Percentiles rank a stretch among this genome's conserved stretches.
Conservation (phyloP, 2,888 invertebrate genomes). For the Drosophila meridionalis region DNA sequence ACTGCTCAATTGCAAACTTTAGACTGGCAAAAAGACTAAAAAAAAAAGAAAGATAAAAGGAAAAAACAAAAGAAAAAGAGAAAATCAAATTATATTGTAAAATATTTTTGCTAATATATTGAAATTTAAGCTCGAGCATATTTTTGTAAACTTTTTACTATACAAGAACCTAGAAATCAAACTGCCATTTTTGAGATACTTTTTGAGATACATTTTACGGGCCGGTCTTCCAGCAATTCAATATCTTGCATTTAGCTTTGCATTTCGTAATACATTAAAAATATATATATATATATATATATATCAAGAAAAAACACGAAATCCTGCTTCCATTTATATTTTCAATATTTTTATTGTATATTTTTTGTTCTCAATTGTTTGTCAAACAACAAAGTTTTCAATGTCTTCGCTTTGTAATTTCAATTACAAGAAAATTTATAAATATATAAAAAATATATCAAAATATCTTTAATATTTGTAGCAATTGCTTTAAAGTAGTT, state of each 20-base stretch:
- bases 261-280: slow-evolving; percentile 42
- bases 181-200: slow-evolving; percentile 56
- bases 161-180: slow-evolving; percentile 18
- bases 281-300: not conserved
- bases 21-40: slow-evolving; percentile 74
- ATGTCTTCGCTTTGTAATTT: slow-evolving; percentile 82
- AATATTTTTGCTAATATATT: slow-evolving; percentile 69
- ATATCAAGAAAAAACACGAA: slow-evolving; percentile 9
- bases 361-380: slow-evolving; percentile 33
- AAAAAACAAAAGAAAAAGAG: slow-evolving; percentile 15
- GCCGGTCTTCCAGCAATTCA: slow-evolving; percentile 50
- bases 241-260: slow-evolving; percentile 61
- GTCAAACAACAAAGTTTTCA: slow-evolving; percentile 67
- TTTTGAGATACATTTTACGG: slow-evolving; percentile 47
- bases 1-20: slow-evolving; percentile 69
- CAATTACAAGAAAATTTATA: slow-evolving; percentile 52
- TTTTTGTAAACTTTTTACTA: slow-evolving; percentile 48
- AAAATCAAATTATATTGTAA: slow-evolving; percentile 16
- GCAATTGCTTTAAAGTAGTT: slow-evolving; percentile 67
- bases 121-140: slow-evolving; percentile 29
- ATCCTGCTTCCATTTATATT: slow-evolving; percentile 46
- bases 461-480: slow-evolving; percentile 52
- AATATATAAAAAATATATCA: slow-evolving; percentile 2
- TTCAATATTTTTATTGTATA: slow-evolving; percentile 39
- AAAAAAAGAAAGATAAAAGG: slow-evolving; percentile 14